Conservation (phyloP, 1,140 invertebrate species). For the Tenebrio molitor region DNA sequence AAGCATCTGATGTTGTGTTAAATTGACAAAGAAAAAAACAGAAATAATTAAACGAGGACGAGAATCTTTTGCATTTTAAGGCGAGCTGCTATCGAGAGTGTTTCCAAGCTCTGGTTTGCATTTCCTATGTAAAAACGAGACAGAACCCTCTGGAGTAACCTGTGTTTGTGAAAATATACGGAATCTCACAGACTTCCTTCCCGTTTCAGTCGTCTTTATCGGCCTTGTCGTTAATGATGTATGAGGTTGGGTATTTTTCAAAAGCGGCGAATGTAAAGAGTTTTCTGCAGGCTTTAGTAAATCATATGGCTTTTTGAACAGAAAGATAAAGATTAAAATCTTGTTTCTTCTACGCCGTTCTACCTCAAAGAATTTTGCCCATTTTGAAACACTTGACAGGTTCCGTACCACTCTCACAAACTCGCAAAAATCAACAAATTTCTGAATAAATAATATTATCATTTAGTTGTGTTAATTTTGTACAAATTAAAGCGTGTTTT, state of each 20-base stretch:
- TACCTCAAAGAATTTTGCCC: conserved; percentile 2
- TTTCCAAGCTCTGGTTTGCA: conserved; percentile 8
- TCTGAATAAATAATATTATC: too few relatives aligned
- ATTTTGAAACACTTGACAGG: conserved; percentile 9
- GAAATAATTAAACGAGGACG: not conserved
- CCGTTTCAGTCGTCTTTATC: conserved; percentile 39
- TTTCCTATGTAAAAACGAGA: not conserved
- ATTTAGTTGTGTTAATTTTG: too few relatives aligned
- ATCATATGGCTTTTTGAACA: conserved; percentile 48
- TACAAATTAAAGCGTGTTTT: too few relatives aligned
- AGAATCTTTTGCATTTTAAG: not conserved
- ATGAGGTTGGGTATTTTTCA: conserved; percentile 49
- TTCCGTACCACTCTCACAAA: too few relatives aligned
- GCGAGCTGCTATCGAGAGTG: not conserved
- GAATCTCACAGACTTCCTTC: conserved; percentile 29
- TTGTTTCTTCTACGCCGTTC: conserved; percentile 14
- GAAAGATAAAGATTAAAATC: conserved; percentile 48
- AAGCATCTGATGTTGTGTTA: too few relatives aligned
- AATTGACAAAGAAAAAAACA: not conserved
- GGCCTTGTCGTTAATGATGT: conserved; percentile 46
- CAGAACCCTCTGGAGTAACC: not conserved
- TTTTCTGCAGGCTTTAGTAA: conserved; percentile 47
- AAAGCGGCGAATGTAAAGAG: conserved; percentile 42
- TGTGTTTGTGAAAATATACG: conserved; percentile 36
- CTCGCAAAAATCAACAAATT: too few relatives aligned